These are phyloP conservation scores for Autographa gamma DNA, from an alignment of 2,888 invertebrate genomes.

Conservation along the genomic window DNA sequence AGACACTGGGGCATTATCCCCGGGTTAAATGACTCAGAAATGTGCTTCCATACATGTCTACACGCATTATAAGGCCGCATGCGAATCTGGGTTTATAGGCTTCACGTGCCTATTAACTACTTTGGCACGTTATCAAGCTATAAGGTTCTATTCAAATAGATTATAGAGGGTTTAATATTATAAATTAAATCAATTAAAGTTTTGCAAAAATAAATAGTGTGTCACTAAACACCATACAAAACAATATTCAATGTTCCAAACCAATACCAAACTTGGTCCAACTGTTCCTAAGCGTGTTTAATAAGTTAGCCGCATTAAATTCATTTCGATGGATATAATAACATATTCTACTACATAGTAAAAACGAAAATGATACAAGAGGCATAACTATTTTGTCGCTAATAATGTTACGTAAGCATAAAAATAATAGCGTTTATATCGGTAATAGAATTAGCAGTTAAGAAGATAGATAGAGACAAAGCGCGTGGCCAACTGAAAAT, in stretches of 20 bases:
- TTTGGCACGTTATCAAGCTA: constrained; percentile 53
- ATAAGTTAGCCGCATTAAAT: too few relatives aligned
- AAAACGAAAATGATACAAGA: constrained; percentile 6
- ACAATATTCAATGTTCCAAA: too few relatives aligned
- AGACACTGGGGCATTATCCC: constrained; percentile 26
- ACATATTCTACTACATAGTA: not conserved
- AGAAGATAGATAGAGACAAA: constrained; percentile 44
- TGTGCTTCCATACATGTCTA: constrained; percentile 31
- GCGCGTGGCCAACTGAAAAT: constrained; percentile 7
- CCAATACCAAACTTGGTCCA: too few relatives aligned
- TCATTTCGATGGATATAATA: not conserved
- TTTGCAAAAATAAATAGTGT: too few relatives aligned
- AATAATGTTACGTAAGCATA: constrained; percentile 37
- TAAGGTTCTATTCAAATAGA: constrained; percentile 34
- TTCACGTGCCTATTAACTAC: constrained; percentile 36
- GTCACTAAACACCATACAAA: too few relatives aligned
- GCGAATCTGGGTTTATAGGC: constrained; percentile 36
- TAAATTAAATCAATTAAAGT: not conserved
- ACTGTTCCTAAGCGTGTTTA: too few relatives aligned
- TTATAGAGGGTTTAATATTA: constrained; percentile 53
- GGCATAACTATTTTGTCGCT: constrained; percentile 24
- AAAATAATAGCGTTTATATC: constrained; percentile 41
- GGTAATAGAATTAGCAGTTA: constrained; percentile 38
- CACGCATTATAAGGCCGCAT: constrained; percentile 29
- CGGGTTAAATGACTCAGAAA: constrained; percentile 44